These are phyloP conservation scores for Trogon surrucura DNA, from an alignment of 2,113 vertebrate species.

Conservation along the genomic window DNA sequence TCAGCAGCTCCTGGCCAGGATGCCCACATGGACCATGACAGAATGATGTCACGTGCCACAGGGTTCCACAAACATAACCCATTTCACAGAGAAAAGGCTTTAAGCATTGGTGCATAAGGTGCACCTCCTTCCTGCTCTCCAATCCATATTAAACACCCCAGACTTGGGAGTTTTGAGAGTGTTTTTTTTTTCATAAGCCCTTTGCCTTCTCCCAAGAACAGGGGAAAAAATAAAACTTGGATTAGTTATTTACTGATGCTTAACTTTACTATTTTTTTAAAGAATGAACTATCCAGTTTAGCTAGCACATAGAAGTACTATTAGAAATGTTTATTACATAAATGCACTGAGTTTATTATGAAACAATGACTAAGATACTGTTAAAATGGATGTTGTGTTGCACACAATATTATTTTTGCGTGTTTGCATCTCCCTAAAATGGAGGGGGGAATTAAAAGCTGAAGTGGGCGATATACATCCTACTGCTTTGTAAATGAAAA, in stretches of 20 bases:
- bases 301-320: neutral
- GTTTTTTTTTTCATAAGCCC: neutral
- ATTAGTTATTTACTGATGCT: neutral
- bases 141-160: neutral
- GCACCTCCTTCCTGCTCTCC: neutral
- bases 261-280: neutral
- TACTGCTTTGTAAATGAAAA: neutral
- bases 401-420: neutral
- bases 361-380: neutral
- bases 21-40: neutral
- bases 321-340: neutral
- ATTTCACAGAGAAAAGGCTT: neutral
- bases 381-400: neutral
- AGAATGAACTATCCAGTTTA: neutral
- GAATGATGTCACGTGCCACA: neutral
- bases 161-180: neutral
- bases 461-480: neutral
- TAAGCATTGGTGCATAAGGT: neutral
- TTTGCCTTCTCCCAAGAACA: neutral
- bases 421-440: neutral
- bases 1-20: neutral
- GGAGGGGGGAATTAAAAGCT: neutral
- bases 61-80: neutral
- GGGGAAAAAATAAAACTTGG: neutral
- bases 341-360: neutral